Evolutionary conservation across 1,140 invertebrate genomes (phyloP).

Genomic region (Ostrea denselamellosa): DNA sequence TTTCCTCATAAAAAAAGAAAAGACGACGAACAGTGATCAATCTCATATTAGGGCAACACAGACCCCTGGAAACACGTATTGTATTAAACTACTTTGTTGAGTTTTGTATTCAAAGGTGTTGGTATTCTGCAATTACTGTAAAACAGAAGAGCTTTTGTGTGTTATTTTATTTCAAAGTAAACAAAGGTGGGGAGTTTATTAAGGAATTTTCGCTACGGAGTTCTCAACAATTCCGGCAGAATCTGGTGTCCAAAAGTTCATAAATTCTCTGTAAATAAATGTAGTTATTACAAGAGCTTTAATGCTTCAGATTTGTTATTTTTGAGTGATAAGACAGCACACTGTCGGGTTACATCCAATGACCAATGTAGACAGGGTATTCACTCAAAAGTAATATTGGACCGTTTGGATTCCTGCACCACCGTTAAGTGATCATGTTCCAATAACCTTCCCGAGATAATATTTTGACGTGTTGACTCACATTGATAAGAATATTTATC

Average conservation of each 20-base stretch:
- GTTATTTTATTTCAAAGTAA: no score
- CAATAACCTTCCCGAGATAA: background rate
- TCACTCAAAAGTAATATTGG: background rate
- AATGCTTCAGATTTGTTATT: background rate
- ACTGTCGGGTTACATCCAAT: background rate
- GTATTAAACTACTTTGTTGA: no score
- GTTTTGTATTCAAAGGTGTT: no score
- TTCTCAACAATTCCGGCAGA: background rate
- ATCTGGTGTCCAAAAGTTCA: background rate
- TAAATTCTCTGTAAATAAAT: background rate
- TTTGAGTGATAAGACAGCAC: constrained; percentile 5
- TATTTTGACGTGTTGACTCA: constrained; percentile 39
- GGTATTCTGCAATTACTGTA: no score
- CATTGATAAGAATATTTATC: constrained; percentile 34
- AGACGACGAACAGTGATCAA: background rate
- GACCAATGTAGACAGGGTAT: background rate
- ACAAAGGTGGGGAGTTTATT: no score
- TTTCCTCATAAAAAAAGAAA: no score
- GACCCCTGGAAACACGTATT: background rate
- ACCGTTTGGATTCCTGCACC: background rate
- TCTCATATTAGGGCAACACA: background rate
- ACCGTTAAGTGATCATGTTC: background rate
- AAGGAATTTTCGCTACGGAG: no score
- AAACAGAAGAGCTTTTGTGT: no score
- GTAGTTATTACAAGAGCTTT: background rate